Conservation (phyloP, 2,888 invertebrate genomes). For the Heterodera filipjevi region DNA sequence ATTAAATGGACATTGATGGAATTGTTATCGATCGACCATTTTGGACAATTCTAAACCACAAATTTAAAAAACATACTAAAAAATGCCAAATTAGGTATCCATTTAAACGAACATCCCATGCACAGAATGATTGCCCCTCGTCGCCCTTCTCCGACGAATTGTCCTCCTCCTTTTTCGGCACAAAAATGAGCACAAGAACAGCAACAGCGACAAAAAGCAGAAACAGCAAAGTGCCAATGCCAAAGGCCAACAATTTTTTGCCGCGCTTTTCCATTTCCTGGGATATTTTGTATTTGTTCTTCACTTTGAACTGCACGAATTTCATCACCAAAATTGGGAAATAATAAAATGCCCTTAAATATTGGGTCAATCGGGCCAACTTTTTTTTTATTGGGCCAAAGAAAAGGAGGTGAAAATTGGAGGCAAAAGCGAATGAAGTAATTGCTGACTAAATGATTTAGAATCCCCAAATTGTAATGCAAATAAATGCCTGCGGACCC, state of each 20-base stretch:
- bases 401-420: too few species aligned
- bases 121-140: conserved; percentile 30
- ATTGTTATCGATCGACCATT: conserved; percentile 24
- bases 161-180: not conserved
- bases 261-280: not conserved
- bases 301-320: not conserved
- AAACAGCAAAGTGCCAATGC: conserved; percentile 6
- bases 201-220: not conserved
- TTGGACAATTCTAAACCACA: conserved; percentile 18
- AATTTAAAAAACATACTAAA: not conserved
- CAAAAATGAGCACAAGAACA: not conserved
- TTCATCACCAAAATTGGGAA: not conserved
- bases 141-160: not conserved
- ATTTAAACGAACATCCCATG: conserved; percentile 38
- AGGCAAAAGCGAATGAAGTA: too few species aligned
- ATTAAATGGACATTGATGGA: conserved; percentile 33
- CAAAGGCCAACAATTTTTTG: conserved; percentile 8
- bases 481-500: too few species aligned
- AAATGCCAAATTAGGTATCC: not conserved
- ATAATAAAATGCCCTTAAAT: not conserved
- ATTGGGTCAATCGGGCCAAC: not conserved
- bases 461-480: too few species aligned
- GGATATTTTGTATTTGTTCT: not conserved
- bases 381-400: too few species aligned
- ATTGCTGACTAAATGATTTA: too few species aligned